A percentile compares a stretch with the other conserved stretches of the same genome.
Conservation (phyloP, 92 coral and sea anemone genomes). For the Palythoa grandiflora region DNA sequence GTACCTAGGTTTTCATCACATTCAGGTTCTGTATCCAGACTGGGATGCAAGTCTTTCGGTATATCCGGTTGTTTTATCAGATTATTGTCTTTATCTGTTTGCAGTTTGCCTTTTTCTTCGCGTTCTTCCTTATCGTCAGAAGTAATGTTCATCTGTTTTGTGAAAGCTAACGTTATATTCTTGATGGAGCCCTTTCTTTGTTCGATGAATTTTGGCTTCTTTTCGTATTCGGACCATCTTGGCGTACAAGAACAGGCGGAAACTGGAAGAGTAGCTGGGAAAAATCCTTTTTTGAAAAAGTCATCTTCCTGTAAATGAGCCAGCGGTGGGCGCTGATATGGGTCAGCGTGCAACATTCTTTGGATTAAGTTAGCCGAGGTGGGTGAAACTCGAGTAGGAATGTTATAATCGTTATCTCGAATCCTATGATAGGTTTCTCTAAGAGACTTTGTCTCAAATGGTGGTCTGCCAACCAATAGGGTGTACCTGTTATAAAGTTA, state of each 20-base stretch:
- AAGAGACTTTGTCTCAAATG: constrained; percentile 94
- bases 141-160: constrained; percentile 76
- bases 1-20: constrained; percentile 8
- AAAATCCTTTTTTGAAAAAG: constrained; percentile 87
- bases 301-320: constrained; percentile 86
- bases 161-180: constrained; percentile 70
- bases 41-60: constrained; percentile 18
- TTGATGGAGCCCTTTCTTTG: constrained; percentile 67
- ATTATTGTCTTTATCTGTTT: constrained; percentile 37
- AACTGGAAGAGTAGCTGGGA: constrained; percentile 86
- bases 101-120: constrained; percentile 51
- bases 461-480: constrained; percentile 95
- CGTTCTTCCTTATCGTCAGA: constrained; percentile 70
- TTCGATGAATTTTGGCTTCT: constrained; percentile 48
- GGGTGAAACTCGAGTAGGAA: constrained; percentile 89
- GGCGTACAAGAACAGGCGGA: constrained; percentile 86
- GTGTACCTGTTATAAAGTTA: constrained; percentile 78
- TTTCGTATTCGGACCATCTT: constrained; percentile 84
- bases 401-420: constrained; percentile 85
- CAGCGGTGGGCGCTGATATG: constrained; percentile 84
- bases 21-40: not conserved
- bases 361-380: constrained; percentile 88
- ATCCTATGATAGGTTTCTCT: constrained; percentile 94
- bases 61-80: not conserved
- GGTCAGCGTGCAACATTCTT: constrained; percentile 84